Base-by-base conservation (phyloP, 2,113 vertebrate genomes). In the Atrichornis clamosus region DNA sequence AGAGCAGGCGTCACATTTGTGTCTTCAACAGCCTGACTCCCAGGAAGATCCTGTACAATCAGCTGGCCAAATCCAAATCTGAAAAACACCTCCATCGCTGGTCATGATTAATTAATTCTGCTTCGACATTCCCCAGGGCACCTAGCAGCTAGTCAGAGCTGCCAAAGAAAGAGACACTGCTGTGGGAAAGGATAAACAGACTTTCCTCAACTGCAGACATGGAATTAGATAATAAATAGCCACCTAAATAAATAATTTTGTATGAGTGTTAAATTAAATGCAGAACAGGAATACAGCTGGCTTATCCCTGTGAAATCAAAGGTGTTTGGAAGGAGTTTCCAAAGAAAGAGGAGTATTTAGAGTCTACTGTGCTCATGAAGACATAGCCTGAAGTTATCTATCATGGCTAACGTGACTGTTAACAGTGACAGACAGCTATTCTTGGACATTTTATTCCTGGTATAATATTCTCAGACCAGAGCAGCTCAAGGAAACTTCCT, bases 51-150 rank as follows among this genome's bases (percentile, higher is more conserved):
- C 73, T 44, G 33, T 74, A 47, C 46, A 44, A 87, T 84, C 90
- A 90, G 90, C 68, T 91, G 72, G 85, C 92, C 85, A 93, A 94
- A 77, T 70, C 76, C 87, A 93, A 86, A 90, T 86, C 64, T 75
- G 60, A 77, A 94, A 94, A 96, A 84, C 88, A 93, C 88, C 95
- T 97, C 92, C 79, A 68, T 91, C 73, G 26, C 60, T 84, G 90
- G 88, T 84, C 90, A 86, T 81, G 88, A 95, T 86, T 96, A 94
- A 97, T 96, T 95, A 97, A 97, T 97, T 95, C 87, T 96, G 76
- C 77, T 87, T 86, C 10, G 12, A 88, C 53, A 53, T 96, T 95
- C 90, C 95, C 90, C 79, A 86, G 83, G 88, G 92, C 88, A 94
- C 44, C 85, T 49, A 86, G 27, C 85, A 96, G 95, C 92, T 92